Evolutionary conservation across 1,140 invertebrate genomes (phyloP).

Genomic region (Cheumatopsyche charites): DNA sequence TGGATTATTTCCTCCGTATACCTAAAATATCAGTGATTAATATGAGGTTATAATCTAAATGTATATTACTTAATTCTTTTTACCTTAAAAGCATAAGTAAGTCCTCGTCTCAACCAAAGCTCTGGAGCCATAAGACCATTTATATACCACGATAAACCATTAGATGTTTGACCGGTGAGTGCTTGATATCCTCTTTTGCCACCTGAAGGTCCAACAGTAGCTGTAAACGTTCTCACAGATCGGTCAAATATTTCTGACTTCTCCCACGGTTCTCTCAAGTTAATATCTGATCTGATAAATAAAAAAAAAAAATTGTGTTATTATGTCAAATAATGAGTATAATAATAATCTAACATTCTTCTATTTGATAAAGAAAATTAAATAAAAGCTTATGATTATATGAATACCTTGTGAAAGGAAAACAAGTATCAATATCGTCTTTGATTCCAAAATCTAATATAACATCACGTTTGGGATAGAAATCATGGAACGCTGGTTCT

Average conservation of each 20-base stretch:
- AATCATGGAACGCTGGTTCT: conserved; percentile 83
- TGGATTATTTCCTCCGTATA: conserved; percentile 88
- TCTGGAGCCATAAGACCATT: conserved; percentile 88
- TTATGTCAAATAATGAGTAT: not conserved
- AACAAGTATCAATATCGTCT: conserved; percentile 70
- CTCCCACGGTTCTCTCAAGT: conserved; percentile 71
- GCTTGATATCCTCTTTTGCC: conserved; percentile 78
- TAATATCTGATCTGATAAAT: conserved; percentile 48
- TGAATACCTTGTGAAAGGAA: conserved; percentile 67
- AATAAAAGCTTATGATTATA: no score
- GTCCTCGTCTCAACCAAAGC: conserved; percentile 82
- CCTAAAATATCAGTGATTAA: conserved; percentile 50
- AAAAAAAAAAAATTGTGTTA: conserved; percentile 10
- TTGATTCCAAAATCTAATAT: conserved; percentile 70
- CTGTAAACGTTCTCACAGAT: conserved; percentile 74
- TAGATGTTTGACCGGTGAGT: conserved; percentile 66
- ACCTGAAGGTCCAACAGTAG: conserved; percentile 81
- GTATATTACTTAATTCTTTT: not conserved
- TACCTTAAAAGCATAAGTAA: conserved; percentile 83
- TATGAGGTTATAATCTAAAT: not conserved
- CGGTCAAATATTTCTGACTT: conserved; percentile 78
- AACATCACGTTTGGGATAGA: conserved; percentile 75
- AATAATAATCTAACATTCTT: no score
- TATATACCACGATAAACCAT: conserved; percentile 58
- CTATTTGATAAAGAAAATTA: no score